phyloP scores from a whole-genome alignment of 1,140 invertebrate genomes.

The Gryllus bimaculatus region DNA sequence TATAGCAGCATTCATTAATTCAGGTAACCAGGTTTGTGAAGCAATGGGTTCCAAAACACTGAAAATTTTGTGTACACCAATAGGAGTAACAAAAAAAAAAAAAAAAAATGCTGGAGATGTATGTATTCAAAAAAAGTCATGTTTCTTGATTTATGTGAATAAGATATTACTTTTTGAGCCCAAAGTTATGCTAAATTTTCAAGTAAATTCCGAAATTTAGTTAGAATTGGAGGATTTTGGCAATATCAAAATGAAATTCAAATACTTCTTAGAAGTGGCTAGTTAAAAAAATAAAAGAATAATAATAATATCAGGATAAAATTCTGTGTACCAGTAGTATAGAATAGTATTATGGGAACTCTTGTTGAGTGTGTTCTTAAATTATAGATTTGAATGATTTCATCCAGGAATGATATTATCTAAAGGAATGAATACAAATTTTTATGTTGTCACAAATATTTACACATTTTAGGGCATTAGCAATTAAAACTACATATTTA shows the following conservation, averaged over 20 bases:
- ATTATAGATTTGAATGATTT: not conserved
- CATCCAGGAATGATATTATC: not conserved
- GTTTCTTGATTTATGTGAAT: not conserved
- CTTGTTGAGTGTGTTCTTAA: not conserved
- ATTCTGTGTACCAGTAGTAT: not conserved
- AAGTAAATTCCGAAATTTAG: not conserved
- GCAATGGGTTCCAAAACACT: not conserved
- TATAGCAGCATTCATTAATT: not conserved
- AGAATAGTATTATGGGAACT: not conserved
- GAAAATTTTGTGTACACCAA: not conserved
- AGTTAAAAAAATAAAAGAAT: not conserved
- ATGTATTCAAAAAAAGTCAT: not conserved
- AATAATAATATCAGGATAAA: not conserved
- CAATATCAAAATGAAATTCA: not conserved
- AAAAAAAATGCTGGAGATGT: not conserved
- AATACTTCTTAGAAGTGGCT: not conserved
- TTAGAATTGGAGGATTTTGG: no score
- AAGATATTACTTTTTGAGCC: not conserved
- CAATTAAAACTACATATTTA: not conserved
- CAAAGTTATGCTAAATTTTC: not conserved
- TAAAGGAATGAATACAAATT: slow-evolving; percentile 2
- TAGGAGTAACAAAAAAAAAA: not conserved
- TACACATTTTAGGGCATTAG: not conserved
- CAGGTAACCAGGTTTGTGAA: not conserved
- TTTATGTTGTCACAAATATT: not conserved